Evolutionary conservation across 2,888 invertebrate species (phyloP), one percentile per base, ranked within the genome.

Genomic region (Chaetogeoica ovagalla): DNA sequence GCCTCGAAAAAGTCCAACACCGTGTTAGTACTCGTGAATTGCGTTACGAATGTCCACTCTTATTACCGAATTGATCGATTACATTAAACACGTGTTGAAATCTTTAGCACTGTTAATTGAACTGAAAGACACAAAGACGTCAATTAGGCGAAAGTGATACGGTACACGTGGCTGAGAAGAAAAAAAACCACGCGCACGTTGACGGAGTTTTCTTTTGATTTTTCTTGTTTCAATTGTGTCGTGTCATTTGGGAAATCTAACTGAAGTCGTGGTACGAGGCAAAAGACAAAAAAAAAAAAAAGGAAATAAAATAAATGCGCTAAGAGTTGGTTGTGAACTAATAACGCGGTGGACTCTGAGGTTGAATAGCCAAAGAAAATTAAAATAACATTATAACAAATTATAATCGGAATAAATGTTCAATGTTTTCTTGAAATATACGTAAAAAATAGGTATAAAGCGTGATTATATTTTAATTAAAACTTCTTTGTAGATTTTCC

Each of bases 231-330:
- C 19, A 69, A 30, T 30, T 37, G 30, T 21, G 13, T 55, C 2
- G 1, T 30, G 39, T 52, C 69, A 13, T 55, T 69, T 69, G 69
- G 69, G 69, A 69, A 69, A 69, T 55, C 52, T 55, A 39, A 15
- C 57, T 37, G 55, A 13, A 57, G 13, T 39, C 70, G n/a, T n/a
- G n/a, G n/a, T 15, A 37, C 48, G 8, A 9, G 39, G 2, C 2
- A 57, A 57, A 30, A 30, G 4, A 30, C 1, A 30, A 30, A 57
- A 30, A 30, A 30, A 30, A 30, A 30, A 30, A 57, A 70, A 69
- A n/a, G 13, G 23, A n/a, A n/a, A n/a, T n/a, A 39, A 39, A 59
- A 59, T n/a, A 15, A 59, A 70, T 13, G 39, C n/a, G 8, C 7
- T n/a, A 48, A 59, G 30, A 71, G 39, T 59, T 39, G 1, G 39